Base-by-base conservation (phyloP, 2,888 invertebrate species). In the Meteorus colon region DNA sequence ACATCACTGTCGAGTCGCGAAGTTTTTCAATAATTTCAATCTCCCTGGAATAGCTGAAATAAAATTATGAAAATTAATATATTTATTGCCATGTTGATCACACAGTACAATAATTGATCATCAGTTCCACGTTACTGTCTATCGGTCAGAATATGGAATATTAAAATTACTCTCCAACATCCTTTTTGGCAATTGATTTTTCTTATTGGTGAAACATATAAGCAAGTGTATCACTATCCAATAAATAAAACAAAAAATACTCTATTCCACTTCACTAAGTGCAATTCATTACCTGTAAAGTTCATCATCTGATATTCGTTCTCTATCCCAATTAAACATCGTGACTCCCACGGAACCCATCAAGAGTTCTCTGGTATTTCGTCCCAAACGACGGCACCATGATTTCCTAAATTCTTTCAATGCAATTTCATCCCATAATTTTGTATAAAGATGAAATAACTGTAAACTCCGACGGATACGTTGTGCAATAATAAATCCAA, bases 401-500 rank as follows among this genome's bases (percentile, higher is more conserved):
- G 86, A 86, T 79, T 87, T 90, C 41, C 93, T 84, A 27, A 93
- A 90, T 77, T 92, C 91, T 76, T 88, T 91, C 1, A 94, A 86
- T 2, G 92, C 92, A 24, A 90, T 89, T 73, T 93, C 92, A 73
- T 93, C 93, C 92, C 94, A 94, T 78, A 93, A 90, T 78, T 90
- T 91, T 12, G 92, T 91, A 83, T 94, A 94, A 71, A 94, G 89
- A 73, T 91, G 91, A 81, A 93, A 91, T 86, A 94, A 91, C 84
- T 94, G 94, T 79, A 93, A 92, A n/a, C 92, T 91, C 66, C 93
- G 91, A 73, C 93, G 90, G 0, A 94, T 88, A 48, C 93, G 90
- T 82, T 94, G 93, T 0, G 93, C 94, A 62, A 89, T 83, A 10
- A 88, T 84, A 41, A 87, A 88, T 75, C 89, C 87, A 55, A 88